These are phyloP conservation scores for Hormiphora californensis DNA, from an alignment of 37 sponge, comb jelly and placozoan genomes.

Conservation along the genomic window DNA sequence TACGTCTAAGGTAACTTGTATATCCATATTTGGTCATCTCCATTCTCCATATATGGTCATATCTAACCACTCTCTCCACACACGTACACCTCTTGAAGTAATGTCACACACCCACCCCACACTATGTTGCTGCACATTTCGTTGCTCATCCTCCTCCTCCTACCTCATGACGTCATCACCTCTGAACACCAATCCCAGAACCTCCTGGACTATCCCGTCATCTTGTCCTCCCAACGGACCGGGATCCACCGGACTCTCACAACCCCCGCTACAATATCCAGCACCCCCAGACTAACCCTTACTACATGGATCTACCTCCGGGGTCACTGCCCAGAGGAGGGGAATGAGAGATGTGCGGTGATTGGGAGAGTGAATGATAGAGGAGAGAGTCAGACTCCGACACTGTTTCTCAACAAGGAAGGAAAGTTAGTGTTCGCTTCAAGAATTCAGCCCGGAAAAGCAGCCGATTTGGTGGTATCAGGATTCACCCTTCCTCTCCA, in stretches of 20 bases:
- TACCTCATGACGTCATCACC: constrained; percentile 31
- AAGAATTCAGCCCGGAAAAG: not conserved
- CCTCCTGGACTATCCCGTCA: not conserved
- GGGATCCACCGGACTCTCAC: not conserved
- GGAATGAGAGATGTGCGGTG: constrained; percentile 27
- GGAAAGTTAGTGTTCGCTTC: not conserved
- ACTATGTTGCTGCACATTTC: not conserved
- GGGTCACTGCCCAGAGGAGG: not conserved
- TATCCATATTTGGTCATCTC: no score
- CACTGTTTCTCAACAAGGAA: not conserved
- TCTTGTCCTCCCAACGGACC: constrained; percentile 25
- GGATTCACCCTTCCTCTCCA: constrained; percentile 20
- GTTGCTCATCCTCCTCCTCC: not conserved
- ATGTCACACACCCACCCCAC: not conserved
- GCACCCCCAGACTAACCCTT: not conserved
- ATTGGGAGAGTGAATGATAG: not conserved
- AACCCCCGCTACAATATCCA: not conserved
- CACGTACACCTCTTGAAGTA: no score
- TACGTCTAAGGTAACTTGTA: no score
- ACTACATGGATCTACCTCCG: constrained; percentile 22
- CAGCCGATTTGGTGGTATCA: constrained; percentile 32
- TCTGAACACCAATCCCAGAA: not conserved
- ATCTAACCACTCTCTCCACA: no score
- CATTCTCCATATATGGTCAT: no score
- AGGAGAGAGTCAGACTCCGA: not conserved